Percentiles rank a stretch among this genome's conserved stretches.
These are phyloP conservation scores for Aphidius ervi DNA, from an alignment of 1,140 invertebrate species.

Conservation along the genomic window DNA sequence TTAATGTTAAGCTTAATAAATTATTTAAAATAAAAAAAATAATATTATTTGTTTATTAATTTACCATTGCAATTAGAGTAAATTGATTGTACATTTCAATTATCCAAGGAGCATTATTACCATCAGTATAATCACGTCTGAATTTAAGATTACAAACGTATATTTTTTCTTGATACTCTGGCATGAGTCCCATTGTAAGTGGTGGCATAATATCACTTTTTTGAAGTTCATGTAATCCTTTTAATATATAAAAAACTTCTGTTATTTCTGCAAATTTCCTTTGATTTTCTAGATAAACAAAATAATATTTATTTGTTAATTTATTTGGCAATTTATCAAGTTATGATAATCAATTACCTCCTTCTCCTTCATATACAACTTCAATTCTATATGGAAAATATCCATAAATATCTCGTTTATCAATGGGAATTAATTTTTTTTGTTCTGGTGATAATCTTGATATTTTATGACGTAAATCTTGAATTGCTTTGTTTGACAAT, in stretches of 20 bases:
- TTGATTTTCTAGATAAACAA: conserved; percentile 24
- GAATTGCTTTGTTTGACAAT: conserved; percentile 24
- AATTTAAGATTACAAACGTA: conserved; percentile 49
- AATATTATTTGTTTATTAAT: neutral
- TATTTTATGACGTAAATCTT: conserved; percentile 28
- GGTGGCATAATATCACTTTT: conserved; percentile 12
- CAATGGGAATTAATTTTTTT: conserved; percentile 24
- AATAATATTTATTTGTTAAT: neutral
- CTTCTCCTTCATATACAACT: conserved; percentile 50
- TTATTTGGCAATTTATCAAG: neutral
- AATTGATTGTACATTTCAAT: conserved; percentile 50
- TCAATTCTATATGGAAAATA: conserved; percentile 54
- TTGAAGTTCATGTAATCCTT: conserved; percentile 34
- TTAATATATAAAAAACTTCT: conserved; percentile 48
- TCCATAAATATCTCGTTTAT: conserved; percentile 23
- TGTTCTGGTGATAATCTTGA: conserved; percentile 19
- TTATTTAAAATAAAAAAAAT: neutral
- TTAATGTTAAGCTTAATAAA: neutral
- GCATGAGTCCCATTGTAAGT: conserved; percentile 25
- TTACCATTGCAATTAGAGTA: conserved; percentile 8
- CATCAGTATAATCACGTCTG: conserved; percentile 51
- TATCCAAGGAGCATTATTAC: conserved; percentile 47
- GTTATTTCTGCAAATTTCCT: conserved; percentile 53
- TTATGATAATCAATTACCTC: conserved; percentile 21
- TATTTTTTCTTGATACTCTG: conserved; percentile 29